Evolutionary conservation across 2,888 invertebrate species (phyloP).

Genomic region (Perithous albicinctus): DNA sequence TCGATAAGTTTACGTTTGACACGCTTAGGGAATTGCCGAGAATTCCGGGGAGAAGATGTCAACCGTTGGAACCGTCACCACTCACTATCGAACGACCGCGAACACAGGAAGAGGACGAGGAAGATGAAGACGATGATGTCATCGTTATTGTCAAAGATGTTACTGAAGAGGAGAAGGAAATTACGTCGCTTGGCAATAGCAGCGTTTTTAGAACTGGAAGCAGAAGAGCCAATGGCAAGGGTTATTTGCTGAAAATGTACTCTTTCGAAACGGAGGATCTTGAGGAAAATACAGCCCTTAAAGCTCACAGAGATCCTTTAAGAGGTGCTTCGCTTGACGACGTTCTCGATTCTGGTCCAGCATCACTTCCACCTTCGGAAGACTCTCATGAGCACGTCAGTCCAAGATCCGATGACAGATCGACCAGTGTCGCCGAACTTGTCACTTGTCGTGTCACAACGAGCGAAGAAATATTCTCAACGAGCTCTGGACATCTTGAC

Average conservation of each 20-base stretch:
- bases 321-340: constrained; percentile 79
- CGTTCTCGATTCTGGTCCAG: constrained; percentile 78
- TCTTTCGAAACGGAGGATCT: constrained; percentile 83
- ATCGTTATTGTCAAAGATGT: constrained; percentile 56
- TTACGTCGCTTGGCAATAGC: constrained; percentile 8
- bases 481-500: constrained; percentile 70
- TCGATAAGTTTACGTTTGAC: constrained; percentile 82
- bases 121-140: constrained; percentile 45
- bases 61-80: constrained; percentile 62
- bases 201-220: neutral
- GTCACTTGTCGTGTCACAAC: constrained; percentile 82
- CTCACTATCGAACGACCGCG: constrained; percentile 55
- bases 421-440: constrained; percentile 75
- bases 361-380: constrained; percentile 77
- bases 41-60: constrained; percentile 52
- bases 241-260: constrained; percentile 82
- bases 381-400: constrained; percentile 62
- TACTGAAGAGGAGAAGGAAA: constrained; percentile 31
- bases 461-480: constrained; percentile 80
- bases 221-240: constrained; percentile 78
- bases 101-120: constrained; percentile 37
- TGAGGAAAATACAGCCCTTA: constrained; percentile 69
- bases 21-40: constrained; percentile 68
- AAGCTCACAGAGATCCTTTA: constrained; percentile 75
- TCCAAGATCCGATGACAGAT: constrained; percentile 67